These are phyloP conservation scores for Lontra canadensis DNA, from an alignment of 2,113 vertebrate genomes.

Conservation along the genomic window DNA sequence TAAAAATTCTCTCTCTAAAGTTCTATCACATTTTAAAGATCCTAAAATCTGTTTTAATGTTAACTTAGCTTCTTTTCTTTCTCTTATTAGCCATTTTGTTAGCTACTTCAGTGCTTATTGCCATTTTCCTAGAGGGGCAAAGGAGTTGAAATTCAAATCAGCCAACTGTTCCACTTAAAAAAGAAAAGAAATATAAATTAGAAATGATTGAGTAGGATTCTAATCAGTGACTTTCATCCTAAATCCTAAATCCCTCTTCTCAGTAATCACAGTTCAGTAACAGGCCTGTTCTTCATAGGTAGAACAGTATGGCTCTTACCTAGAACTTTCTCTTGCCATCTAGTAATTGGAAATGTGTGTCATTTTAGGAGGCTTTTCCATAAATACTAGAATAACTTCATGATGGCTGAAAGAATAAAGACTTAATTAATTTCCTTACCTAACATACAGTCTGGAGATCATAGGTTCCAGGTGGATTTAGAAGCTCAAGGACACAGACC, in stretches of 20 bases:
- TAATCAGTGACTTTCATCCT: background rate
- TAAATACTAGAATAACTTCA: background rate
- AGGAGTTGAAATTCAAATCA: background rate
- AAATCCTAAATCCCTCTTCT: background rate
- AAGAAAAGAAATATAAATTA: background rate
- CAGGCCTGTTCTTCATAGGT: background rate
- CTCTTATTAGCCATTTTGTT: background rate
- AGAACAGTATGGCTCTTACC: background rate
- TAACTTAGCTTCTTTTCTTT: background rate
- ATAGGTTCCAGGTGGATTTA: background rate
- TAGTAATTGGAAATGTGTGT: background rate
- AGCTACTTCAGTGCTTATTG: background rate
- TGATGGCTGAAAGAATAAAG: constrained; percentile 4
- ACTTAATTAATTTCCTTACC: background rate
- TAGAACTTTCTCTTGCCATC: background rate
- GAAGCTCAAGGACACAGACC: background rate
- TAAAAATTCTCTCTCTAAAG: background rate
- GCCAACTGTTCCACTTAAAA: background rate
- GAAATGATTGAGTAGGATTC: background rate
- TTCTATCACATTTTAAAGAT: background rate
- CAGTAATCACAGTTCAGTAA: background rate
- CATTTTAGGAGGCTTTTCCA: background rate
- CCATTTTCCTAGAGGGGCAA: background rate
- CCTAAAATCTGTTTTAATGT: background rate
- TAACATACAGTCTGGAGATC: background rate